A percentile compares a stretch with the other conserved stretches of the same genome.
Conservation (phyloP, 2,797 vertebrate genomes). For the Gymnopithys bicolor region DNA sequence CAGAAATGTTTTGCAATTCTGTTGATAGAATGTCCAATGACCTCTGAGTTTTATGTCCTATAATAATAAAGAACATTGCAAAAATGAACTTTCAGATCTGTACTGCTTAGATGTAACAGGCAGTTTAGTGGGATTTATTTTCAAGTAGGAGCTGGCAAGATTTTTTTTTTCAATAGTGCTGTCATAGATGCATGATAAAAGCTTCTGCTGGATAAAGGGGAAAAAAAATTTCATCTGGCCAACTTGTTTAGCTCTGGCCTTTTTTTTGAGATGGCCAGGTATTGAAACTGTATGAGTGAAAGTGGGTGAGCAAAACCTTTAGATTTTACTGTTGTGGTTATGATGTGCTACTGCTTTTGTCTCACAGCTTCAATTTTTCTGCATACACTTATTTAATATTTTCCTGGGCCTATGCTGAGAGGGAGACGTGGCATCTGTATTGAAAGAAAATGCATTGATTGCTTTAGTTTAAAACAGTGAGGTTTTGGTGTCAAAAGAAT, state of each 20-base stretch:
- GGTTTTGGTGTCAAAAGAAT: background rate
- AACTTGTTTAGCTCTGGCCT: background rate
- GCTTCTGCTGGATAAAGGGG: background rate
- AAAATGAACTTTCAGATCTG: background rate
- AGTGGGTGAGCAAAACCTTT: background rate
- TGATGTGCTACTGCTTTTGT: background rate
- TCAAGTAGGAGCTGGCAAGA: background rate
- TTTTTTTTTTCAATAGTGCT: background rate
- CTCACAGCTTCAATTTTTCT: background rate
- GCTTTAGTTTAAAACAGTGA: background rate
- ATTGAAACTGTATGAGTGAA: background rate
- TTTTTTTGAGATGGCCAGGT: background rate
- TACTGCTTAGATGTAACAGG: background rate
- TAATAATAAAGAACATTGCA: background rate
- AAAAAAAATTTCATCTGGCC: background rate
- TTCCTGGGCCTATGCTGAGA: background rate
- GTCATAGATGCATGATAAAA: background rate
- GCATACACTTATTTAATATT: rapidly evolving
- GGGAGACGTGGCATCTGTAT: background rate
- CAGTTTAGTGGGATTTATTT: background rate
- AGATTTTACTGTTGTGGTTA: background rate
- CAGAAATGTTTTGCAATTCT: background rate
- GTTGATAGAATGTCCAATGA: background rate
- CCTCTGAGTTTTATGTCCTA: background rate
- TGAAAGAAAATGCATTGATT: background rate